Conservation (phyloP, 2,113 vertebrate species). For the Colius striatus region DNA sequence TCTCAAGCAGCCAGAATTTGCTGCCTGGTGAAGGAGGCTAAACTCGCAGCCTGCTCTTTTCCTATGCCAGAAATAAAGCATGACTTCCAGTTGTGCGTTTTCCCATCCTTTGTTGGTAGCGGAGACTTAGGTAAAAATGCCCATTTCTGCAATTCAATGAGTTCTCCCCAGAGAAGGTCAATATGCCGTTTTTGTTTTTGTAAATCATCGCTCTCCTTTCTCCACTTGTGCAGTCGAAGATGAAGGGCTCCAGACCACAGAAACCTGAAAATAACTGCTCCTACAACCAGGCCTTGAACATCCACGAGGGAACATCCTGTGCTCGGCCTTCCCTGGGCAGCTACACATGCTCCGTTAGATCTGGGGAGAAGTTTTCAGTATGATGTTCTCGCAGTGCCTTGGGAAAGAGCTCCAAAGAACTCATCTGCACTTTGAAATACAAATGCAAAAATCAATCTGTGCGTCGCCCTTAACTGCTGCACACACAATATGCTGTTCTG, state of each 20-base stretch:
- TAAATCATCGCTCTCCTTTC: background rate
- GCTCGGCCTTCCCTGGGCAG: background rate
- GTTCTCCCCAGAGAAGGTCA: background rate
- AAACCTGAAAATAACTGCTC: background rate
- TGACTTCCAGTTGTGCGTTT: background rate
- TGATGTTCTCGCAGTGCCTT: fast-evolving
- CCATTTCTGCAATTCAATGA: background rate
- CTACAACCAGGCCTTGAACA: background rate
- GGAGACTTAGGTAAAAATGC: background rate
- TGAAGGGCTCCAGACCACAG: background rate
- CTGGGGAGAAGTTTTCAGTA: background rate
- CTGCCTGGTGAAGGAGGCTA: background rate
- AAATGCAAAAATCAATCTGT: background rate
- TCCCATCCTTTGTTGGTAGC: background rate
- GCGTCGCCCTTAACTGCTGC: background rate
- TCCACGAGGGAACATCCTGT: background rate
- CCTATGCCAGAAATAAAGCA: background rate
- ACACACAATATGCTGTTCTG: background rate
- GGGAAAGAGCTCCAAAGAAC: background rate
- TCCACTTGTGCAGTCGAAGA: background rate
- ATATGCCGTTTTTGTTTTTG: background rate
- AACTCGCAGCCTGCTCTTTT: background rate
- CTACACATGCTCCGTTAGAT: fast-evolving
- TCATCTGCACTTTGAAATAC: background rate
- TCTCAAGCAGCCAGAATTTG: background rate